Evolutionary conservation across 2,888 invertebrate species (phyloP).

Genomic region (Xylophagus ater): DNA sequence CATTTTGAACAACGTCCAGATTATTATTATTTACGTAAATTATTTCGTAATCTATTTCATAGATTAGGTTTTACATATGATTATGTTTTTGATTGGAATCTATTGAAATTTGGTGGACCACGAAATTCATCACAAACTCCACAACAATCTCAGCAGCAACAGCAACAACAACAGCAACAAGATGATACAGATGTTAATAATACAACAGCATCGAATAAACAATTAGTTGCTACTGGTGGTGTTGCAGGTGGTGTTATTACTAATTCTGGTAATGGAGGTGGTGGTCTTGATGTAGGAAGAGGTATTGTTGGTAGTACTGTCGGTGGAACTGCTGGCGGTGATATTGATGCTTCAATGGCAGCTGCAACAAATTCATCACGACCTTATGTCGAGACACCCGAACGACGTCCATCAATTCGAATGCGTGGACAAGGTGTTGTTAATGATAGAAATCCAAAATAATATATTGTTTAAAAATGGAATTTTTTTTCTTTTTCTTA

Average conservation of each 20-base stretch:
- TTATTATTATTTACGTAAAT: slow-evolving; percentile 88
- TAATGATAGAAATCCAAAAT: slow-evolving; percentile 38
- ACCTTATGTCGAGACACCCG: slow-evolving; percentile 39
- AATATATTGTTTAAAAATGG: slow-evolving; percentile 37
- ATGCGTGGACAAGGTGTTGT: slow-evolving; percentile 35
- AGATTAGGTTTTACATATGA: slow-evolving; percentile 96
- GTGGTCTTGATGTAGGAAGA: slow-evolving; percentile 27
- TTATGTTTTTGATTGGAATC: slow-evolving; percentile 99
- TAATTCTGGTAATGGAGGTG: slow-evolving; percentile 27
- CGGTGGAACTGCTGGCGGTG: too few relatives aligned
- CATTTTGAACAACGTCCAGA: slow-evolving; percentile 97
- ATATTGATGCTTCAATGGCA: slow-evolving; percentile 37
- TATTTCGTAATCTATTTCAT: slow-evolving; percentile 94
- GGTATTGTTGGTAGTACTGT: too few relatives aligned
- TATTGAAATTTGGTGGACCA: slow-evolving; percentile 79
- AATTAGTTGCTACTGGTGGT: slow-evolving; percentile 26
- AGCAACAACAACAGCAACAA: slow-evolving; percentile 8
- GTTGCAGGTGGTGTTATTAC: slow-evolving; percentile 22
- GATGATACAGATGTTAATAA: slow-evolving; percentile 14
- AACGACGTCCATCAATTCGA: slow-evolving; percentile 39
- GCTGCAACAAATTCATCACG: slow-evolving; percentile 39
- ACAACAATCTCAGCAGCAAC: slow-evolving; percentile 27
- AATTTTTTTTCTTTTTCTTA: too few relatives aligned
- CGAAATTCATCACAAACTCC: slow-evolving; percentile 34
- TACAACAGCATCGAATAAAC: slow-evolving; percentile 25